Percentiles rank a stretch among this genome's conserved stretches.
These are phyloP conservation scores for Phataginus tricuspis DNA, from an alignment of 2,797 vertebrate genomes.

Conservation along the genomic window DNA sequence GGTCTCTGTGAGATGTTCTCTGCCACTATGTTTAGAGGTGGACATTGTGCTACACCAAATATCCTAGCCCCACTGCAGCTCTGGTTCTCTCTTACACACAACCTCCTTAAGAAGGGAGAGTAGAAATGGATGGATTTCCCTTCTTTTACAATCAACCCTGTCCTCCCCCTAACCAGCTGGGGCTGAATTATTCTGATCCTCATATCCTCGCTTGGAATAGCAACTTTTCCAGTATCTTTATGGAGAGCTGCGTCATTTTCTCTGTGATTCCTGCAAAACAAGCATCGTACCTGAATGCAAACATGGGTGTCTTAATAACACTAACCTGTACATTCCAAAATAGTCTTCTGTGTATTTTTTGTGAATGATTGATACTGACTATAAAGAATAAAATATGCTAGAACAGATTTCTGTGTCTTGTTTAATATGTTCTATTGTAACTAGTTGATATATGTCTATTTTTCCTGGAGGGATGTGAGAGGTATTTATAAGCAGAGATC, in stretches of 20 bases:
- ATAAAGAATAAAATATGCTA: constrained; percentile 44
- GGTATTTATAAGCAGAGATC: not conserved
- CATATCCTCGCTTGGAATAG: not conserved
- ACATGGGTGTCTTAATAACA: not conserved
- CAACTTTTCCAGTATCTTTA: not conserved
- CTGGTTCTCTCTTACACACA: not conserved
- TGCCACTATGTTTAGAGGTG: not conserved
- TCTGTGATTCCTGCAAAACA: not conserved
- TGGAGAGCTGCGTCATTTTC: not conserved
- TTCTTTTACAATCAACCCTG: not conserved
- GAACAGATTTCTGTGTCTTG: not conserved
- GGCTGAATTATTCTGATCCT: not conserved
- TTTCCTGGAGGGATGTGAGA: not conserved
- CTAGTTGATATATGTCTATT: not conserved
- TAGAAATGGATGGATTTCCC: not conserved
- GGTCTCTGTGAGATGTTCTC: not conserved
- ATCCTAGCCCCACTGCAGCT: not conserved
- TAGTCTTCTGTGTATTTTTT: not conserved
- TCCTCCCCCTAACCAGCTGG: too few species aligned
- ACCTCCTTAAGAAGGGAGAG: not conserved
- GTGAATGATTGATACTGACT: not conserved
- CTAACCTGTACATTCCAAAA: not conserved
- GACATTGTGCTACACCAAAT: not conserved
- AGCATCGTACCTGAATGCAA: not conserved
- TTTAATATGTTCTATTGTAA: not conserved